Evolutionary conservation across 2,797 vertebrate genomes (phyloP), one percentile per base, ranked within the genome.

Genomic region (Mus caroli): DNA sequence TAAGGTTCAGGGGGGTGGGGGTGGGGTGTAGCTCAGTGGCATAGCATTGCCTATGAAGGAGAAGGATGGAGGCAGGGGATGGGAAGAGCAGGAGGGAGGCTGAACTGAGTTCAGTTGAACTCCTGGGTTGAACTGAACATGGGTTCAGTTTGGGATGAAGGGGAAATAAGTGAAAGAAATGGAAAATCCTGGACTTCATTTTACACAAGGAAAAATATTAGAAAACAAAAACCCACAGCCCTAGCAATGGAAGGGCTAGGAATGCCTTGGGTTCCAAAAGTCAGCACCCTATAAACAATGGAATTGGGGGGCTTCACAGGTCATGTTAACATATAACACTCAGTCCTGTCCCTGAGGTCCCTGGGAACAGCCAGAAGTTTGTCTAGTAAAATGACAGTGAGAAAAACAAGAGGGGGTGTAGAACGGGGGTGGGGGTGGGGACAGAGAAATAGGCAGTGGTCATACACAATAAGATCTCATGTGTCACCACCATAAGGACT

Each of bases 321-420:
- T 40, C 43, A 3, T 26, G 34, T 67, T 58, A 17, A 4, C 0
- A 2, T 24, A 1, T 22, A 6, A 20, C 34, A 0, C 1, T 12
- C 22, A 60, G 71, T n/a, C 31, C 19, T 60, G 10, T 8, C 28
- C 17, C 84, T 0, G 0, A 12, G 75, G 43, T 60, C 31, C 60
- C 75, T 34, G 17, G 28, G 80, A 64, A 34, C 2, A 34, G 9
- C 40, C 2, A 1, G 24, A 89, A 89, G 43, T 58, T 54, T 86
- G 71, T 26, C 77, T n/a, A 75, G 28, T 12, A 5, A 56, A 28
- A 46, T 43, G 0, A 8, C 60, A 28, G 8, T 24, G 2, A 67
- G n/a, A 0, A 76, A 69, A 28, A 5, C 12, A 37, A 71, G 69
- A 37, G 69, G 17, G n/a, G 69, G 17, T 20, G 69, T 3, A 14